These are phyloP conservation scores for Dipodomys stephensi DNA, from an alignment of 2,113 vertebrate genomes.

Conservation along the genomic window DNA sequence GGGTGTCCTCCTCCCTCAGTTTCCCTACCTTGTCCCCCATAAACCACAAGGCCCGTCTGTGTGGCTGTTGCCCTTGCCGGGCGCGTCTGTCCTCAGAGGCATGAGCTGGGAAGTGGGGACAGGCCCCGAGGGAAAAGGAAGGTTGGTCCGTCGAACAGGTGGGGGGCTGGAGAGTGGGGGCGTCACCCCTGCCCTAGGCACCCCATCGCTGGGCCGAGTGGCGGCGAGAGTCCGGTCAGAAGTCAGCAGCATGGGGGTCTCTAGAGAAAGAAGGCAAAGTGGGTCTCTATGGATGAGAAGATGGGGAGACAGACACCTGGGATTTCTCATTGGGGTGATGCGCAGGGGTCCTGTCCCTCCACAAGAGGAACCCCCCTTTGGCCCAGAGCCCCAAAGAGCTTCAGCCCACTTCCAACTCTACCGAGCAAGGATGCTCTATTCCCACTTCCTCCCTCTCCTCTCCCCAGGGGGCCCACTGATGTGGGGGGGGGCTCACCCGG, in stretches of 20 bases:
- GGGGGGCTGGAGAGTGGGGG: conserved; percentile 93
- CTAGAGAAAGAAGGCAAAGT: conserved; percentile 60
- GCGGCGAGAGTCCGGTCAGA: conserved; percentile 47
- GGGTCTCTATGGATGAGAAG: neutral
- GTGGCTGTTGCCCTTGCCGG: conserved; percentile 80
- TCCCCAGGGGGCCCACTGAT: neutral
- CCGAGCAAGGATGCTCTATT: neutral
- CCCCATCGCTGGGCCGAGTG: neutral
- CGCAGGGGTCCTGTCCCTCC: neutral
- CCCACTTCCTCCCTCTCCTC: neutral
- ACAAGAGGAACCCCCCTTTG: too few relatives aligned
- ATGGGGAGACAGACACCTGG: fast-evolving
- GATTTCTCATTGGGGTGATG: too few relatives aligned
- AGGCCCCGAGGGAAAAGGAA: conserved; percentile 85
- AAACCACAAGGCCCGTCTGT: conserved; percentile 52
- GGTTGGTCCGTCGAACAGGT: conserved; percentile 90
- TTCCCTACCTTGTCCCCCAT: conserved; percentile 71
- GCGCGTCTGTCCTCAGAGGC: conserved; percentile 87
- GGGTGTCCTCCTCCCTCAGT: too few relatives aligned
- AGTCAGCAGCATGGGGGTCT: conserved; percentile 58
- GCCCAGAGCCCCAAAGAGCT: neutral
- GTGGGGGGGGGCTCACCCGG: conserved; percentile 45
- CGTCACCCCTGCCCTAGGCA: conserved; percentile 79
- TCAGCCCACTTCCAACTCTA: neutral
- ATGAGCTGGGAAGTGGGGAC: conserved; percentile 68